Evolutionary conservation across 2,113 vertebrate species (phyloP).

Genomic region (Crotalus helleri): DNA sequence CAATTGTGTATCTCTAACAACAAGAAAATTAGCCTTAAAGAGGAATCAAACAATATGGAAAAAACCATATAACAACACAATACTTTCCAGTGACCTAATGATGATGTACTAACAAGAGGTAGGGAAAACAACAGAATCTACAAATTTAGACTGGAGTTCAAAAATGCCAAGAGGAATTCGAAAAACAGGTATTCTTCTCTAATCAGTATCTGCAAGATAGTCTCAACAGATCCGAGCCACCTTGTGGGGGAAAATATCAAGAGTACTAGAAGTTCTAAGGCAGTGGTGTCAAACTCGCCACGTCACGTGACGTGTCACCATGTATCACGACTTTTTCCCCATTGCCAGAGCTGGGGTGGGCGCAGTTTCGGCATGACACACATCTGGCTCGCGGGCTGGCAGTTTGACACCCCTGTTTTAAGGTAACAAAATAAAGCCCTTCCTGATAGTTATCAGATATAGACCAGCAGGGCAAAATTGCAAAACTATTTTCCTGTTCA

Average conservation of each 20-base stretch:
- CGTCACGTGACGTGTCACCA: no score
- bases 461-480: background rate
- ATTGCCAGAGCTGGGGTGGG: no score
- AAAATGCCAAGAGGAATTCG: background rate
- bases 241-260: background rate
- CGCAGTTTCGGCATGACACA: no score
- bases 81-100: background rate
- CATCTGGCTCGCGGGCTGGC: no score
- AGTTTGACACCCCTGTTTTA: no score
- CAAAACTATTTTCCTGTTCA: background rate
- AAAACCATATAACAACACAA: background rate
- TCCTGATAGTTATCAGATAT: background rate
- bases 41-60: background rate
- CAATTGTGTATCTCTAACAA: background rate
- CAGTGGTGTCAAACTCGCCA: no score
- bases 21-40: background rate
- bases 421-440: background rate
- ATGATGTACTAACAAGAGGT: background rate
- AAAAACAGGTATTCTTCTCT: background rate
- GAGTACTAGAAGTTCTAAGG: background rate
- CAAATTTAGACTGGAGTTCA: background rate
- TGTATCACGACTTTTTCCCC: no score
- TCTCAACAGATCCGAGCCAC: background rate
- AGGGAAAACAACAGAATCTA: background rate
- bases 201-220: background rate